Percentiles rank a stretch among this genome's conserved stretches.
Conservation (phyloP, 2,888 invertebrate genomes). For the Physocephala rufipes region DNA sequence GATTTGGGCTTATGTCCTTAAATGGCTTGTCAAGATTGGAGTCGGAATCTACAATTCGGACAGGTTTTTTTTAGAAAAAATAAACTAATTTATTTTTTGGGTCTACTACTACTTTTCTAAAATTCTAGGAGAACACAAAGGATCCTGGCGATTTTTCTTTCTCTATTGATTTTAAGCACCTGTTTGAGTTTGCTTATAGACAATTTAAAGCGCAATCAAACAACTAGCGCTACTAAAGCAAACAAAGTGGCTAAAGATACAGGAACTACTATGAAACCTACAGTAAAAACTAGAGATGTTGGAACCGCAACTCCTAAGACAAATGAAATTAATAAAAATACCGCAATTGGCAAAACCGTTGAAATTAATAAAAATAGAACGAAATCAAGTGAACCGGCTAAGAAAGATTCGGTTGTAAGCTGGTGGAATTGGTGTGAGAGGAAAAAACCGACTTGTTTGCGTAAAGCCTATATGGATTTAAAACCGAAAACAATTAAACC, state of each 20-base stretch:
- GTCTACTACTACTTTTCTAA: neutral
- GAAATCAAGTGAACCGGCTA: neutral
- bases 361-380: neutral
- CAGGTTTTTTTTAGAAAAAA: slow-evolving; percentile 37
- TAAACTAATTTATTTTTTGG: neutral
- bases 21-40: slow-evolving; percentile 45
- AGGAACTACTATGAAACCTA: neutral
- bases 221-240: neutral
- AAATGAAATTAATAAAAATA: neutral
- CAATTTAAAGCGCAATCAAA: neutral
- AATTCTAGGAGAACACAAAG: slow-evolving; percentile 39
- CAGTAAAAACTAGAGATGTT: neutral
- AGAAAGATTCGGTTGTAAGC: neutral
- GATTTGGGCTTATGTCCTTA: slow-evolving; percentile 53
- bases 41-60: slow-evolving; percentile 38
- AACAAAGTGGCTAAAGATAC: neutral
- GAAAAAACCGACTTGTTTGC: too few relatives aligned
- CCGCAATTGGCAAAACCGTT: neutral
- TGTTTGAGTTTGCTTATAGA: neutral
- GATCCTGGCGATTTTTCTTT: slow-evolving; percentile 20
- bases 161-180: slow-evolving; percentile 35
- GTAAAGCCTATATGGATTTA: neutral
- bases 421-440: too few relatives aligned
- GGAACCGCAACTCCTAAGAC: neutral
- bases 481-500: slow-evolving; percentile 3